phyloP scores from a whole-genome alignment of 2,113 vertebrate species.

The Smithornis capensis region DNA sequence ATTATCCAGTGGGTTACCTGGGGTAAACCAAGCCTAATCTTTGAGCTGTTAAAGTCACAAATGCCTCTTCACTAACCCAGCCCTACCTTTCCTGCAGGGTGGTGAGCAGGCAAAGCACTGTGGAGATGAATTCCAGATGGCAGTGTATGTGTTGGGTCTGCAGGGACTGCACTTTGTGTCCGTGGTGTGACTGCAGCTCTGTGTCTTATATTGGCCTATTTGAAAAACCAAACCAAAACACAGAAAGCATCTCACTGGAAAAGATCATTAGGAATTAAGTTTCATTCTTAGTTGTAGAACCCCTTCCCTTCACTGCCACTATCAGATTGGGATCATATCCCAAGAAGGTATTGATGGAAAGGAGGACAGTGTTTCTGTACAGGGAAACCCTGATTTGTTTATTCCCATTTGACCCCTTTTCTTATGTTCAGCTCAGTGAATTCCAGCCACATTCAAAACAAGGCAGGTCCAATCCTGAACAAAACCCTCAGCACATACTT shows the following conservation, averaged over 20 bases:
- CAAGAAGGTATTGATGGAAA: neutral
- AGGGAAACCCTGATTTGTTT: neutral
- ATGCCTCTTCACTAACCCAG: neutral
- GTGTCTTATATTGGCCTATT: neutral
- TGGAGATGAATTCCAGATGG: conserved; percentile 45
- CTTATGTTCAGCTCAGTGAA: neutral
- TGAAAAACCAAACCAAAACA: neutral
- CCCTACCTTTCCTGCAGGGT: conserved; percentile 47
- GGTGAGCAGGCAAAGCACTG: conserved; percentile 64
- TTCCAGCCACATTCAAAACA: neutral
- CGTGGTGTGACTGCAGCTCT: neutral
- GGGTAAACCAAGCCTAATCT: neutral
- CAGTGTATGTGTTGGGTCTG: conserved; percentile 26
- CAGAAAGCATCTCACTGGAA: neutral
- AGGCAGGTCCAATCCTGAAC: neutral
- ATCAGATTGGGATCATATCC: neutral
- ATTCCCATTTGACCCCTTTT: neutral
- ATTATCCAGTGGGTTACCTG: neutral
- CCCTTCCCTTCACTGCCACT: neutral
- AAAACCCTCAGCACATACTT: neutral
- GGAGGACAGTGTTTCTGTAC: neutral
- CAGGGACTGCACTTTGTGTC: conserved; percentile 60
- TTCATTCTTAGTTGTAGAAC: neutral
- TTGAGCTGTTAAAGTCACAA: neutral
- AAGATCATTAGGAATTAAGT: neutral